Conservation (phyloP, 2,113 vertebrate species). For the Platichthys flesus region DNA sequence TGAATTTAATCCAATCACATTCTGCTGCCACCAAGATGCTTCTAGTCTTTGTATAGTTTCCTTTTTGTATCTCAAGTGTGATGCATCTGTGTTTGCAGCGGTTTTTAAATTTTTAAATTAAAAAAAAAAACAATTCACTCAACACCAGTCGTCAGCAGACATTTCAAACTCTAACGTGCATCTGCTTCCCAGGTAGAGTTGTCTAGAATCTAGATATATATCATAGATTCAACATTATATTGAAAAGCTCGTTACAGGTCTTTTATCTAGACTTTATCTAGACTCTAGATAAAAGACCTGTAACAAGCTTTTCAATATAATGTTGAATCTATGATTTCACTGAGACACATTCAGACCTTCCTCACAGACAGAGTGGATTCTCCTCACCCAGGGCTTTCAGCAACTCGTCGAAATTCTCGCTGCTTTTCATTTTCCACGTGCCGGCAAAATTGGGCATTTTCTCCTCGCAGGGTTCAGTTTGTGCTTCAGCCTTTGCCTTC, state of each 20-base stretch:
- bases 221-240: too few relatives aligned
- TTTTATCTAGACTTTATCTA: too few relatives aligned
- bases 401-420: conserved; percentile 92
- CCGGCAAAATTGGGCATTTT: conserved; percentile 91
- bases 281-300: not conserved
- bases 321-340: not conserved
- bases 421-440: conserved; percentile 92
- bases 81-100: too few relatives aligned
- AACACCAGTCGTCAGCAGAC: too few relatives aligned
- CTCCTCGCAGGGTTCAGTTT: conserved; percentile 10
- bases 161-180: not conserved
- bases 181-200: not conserved
- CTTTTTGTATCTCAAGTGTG: too few relatives aligned
- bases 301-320: not conserved
- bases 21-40: too few relatives aligned
- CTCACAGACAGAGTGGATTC: not conserved
- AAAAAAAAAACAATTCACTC: too few relatives aligned
- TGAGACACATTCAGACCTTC: conserved; percentile 3
- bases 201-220: not conserved
- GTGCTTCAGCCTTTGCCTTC: conserved; percentile 32
- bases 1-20: too few relatives aligned
- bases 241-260: too few relatives aligned
- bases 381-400: conserved; percentile 92
- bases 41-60: too few relatives aligned
- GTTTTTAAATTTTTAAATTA: too few relatives aligned